Conservation (phyloP, 2,888 invertebrate species). For the Epinotia brunnichana region DNA sequence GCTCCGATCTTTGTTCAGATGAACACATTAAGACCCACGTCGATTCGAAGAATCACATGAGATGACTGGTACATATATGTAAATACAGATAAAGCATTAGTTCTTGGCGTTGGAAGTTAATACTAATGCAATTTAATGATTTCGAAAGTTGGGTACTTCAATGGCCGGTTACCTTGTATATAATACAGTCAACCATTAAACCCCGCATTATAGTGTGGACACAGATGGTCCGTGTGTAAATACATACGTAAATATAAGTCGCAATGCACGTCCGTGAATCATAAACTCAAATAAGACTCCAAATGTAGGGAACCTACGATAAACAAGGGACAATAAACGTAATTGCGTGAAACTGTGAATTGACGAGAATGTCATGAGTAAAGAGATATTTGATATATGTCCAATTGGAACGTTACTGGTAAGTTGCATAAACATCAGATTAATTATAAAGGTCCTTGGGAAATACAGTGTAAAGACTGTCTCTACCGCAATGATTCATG, state of each 20-base stretch:
- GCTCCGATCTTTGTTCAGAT: constrained; percentile 27
- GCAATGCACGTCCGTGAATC: constrained; percentile 29
- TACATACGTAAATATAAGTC: constrained; percentile 45
- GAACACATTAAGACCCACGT: constrained; percentile 15
- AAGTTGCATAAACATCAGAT: no score
- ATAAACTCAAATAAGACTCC: not conserved
- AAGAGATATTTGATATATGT: no score
- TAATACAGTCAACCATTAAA: not conserved
- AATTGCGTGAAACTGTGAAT: not conserved
- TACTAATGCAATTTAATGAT: constrained; percentile 13
- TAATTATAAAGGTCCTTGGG: no score
- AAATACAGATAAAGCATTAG: constrained; percentile 23
- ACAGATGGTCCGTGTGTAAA: constrained; percentile 55
- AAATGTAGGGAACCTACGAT: not conserved
- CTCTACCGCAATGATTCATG: no score
- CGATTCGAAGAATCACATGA: constrained; percentile 12
- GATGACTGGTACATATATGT: not conserved
- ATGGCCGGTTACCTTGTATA: not conserved
- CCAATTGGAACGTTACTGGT: no score
- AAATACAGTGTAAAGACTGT: no score
- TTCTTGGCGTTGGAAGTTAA: constrained; percentile 4
- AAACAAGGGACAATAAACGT: not conserved
- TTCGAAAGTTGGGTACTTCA: constrained; percentile 16
- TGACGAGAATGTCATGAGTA: not conserved
- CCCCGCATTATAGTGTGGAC: constrained; percentile 45